Evolutionary conservation across 2,888 invertebrate species (phyloP).

Genomic region (Acanthoscelides obtectus): DNA sequence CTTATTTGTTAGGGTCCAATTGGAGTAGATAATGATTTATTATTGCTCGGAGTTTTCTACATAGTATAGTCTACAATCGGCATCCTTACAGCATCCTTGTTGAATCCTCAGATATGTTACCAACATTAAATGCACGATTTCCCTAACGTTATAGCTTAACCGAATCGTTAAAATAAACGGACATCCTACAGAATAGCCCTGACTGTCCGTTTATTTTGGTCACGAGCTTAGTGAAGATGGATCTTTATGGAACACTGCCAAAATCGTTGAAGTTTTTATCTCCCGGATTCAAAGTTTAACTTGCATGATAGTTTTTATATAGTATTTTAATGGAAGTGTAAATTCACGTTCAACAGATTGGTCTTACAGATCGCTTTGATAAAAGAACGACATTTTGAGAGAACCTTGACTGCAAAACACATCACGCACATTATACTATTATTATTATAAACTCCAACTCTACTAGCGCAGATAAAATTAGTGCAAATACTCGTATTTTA

Average conservation of each 20-base stretch:
- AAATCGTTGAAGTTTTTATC: not conserved
- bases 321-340: not conserved
- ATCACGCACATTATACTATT: too few species aligned
- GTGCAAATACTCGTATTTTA: too few species aligned
- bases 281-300: not conserved
- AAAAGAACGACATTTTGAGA: too few species aligned
- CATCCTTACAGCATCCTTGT: too few species aligned
- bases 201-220: not conserved
- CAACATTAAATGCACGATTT: not conserved
- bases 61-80: too few species aligned
- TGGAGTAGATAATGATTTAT: too few species aligned
- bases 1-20: too few species aligned
- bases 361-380: not conserved
- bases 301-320: not conserved
- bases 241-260: not conserved
- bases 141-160: not conserved
- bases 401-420: too few species aligned
- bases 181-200: not conserved
- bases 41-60: too few species aligned
- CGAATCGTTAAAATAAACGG: not conserved
- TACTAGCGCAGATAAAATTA: too few species aligned
- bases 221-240: not conserved
- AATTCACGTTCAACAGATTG: not conserved
- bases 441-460: too few species aligned
- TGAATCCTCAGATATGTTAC: not conserved